Base-by-base conservation (phyloP, 1,140 invertebrate species). In the Lasaia peninsularis region DNA sequence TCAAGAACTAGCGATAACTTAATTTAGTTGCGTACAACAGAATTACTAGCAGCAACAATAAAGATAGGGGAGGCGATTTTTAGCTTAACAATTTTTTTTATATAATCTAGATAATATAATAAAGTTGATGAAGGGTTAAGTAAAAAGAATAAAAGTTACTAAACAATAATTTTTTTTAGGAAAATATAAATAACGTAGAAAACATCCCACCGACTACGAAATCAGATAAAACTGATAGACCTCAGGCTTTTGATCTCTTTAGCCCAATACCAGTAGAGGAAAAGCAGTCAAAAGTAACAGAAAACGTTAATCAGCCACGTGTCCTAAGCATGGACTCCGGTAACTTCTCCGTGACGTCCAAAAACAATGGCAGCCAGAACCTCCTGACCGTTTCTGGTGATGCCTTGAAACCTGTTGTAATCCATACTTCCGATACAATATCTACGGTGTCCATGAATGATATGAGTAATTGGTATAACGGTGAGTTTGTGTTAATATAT, bases 381-480 rank as follows among this genome's bases (percentile, higher is more conserved):
- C 14, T 86, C 31, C 21, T 86, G 60, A 84, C 80, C 0, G 59
- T 85, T 34, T 85, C 86, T 0, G 78, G 86, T 21, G 80, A 86
- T 58, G 80, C 70, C 0, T 56, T 85, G 58, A 88, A 80, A 24
- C 84, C 82, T 0, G 72, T 87, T 0, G 74, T 84, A 7, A 67
- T 78, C 4, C 80, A 88, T 56, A 70, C 74, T 4, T 79, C 79
- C 0, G 87, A 90, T 34, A 88, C 75, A 24, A 86, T 90, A 62
- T 86, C 87, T 4, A 78, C 86, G 18, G 90, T 91, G 11, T 90
- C 90, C 16, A 89, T 91, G 75, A 89, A 88, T 65, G 91, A 92
- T 78, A 89, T 92, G 54, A 92, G 90, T 63, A 89, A 79, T 58
- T 92, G 91, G 91, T 88, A 91, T 70, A 83, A 87, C 72, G 90